A percentile compares a stretch with the other conserved stretches of the same genome.
Evolutionary conservation across 35 echinoderm and acorn worm species (phyloP).

Genomic region (Heliocidaris tuberculata): DNA sequence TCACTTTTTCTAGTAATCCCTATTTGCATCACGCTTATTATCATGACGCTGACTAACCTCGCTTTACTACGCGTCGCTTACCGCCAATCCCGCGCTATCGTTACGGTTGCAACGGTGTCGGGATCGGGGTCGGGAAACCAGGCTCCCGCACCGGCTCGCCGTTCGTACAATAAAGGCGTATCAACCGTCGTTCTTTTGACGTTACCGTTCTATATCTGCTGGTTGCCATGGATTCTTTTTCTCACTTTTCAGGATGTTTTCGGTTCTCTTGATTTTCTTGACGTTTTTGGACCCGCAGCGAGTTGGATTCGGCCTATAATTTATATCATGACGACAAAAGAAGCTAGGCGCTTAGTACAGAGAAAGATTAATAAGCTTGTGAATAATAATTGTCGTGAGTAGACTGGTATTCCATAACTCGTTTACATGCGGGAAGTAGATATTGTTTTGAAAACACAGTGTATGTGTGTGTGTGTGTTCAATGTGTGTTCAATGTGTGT

Average conservation of each 20-base stretch:
- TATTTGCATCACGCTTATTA: neutral
- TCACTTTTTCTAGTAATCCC: slow-evolving; percentile 6
- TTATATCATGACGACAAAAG: neutral
- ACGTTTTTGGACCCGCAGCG: neutral
- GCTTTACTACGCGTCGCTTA: neutral
- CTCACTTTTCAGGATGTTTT: slow-evolving; percentile 6
- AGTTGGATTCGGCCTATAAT: slow-evolving; percentile 12
- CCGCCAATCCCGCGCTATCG: slow-evolving; percentile 5
- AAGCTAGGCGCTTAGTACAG: neutral
- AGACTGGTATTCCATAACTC: neutral
- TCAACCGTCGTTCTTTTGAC: slow-evolving; percentile 23
- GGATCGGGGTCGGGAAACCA: neutral
- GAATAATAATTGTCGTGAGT: neutral
- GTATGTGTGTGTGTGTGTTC: no score
- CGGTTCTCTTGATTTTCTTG: neutral
- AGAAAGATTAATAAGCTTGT: neutral
- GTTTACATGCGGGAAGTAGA: no score
- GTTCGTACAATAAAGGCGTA: neutral
- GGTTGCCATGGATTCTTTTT: slow-evolving; percentile 9
- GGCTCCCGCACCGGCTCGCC: neutral
- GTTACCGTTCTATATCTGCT: slow-evolving; percentile 15
- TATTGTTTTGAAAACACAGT: no score
- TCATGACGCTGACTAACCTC: neutral
- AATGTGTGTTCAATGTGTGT: no score
- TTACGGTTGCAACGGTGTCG: neutral